Conservation (phyloP, 1,140 invertebrate genomes). For the Drosophila teissieri region DNA sequence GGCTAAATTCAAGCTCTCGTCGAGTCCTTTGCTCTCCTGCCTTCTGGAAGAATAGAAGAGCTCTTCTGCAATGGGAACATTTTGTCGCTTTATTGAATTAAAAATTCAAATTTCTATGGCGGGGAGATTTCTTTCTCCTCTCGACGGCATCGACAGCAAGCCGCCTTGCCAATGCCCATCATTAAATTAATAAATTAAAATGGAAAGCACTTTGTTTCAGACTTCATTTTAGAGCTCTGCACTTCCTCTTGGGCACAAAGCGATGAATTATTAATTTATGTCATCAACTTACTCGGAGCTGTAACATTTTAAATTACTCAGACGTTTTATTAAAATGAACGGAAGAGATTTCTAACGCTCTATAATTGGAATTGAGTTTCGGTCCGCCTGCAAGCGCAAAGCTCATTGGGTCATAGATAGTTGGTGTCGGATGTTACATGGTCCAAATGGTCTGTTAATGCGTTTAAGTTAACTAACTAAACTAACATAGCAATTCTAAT, state of each 20-base stretch:
- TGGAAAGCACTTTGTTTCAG: constrained; percentile 80
- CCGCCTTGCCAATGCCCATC: constrained; percentile 32
- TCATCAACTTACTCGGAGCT: constrained; percentile 76
- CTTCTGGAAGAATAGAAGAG: not conserved
- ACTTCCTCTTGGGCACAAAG: constrained; percentile 31
- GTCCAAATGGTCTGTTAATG: not conserved
- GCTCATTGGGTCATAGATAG: constrained; percentile 32
- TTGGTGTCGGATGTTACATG: constrained; percentile 7
- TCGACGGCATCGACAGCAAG: constrained; percentile 9
- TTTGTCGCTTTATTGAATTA: constrained; percentile 81
- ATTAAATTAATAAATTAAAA: constrained; percentile 84
- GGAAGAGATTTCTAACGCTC: constrained; percentile 60
- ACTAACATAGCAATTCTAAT: not conserved
- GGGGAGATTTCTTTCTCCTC: constrained; percentile 38
- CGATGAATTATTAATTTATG: constrained; percentile 75
- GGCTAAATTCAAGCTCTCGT: constrained; percentile 59
- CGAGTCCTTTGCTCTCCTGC: constrained; percentile 4
- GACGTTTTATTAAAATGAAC: constrained; percentile 56
- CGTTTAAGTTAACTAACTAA: no score
- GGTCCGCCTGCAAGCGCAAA: not conserved
- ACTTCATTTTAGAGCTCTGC: constrained; percentile 6
- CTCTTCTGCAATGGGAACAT: constrained; percentile 60
- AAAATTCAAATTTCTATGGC: constrained; percentile 69
- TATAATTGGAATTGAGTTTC: constrained; percentile 58
- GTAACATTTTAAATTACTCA: constrained; percentile 69